These are phyloP conservation scores for Parotocinclus haroldoi DNA, from an alignment of 2,797 vertebrate genomes.

Conservation along the genomic window DNA sequence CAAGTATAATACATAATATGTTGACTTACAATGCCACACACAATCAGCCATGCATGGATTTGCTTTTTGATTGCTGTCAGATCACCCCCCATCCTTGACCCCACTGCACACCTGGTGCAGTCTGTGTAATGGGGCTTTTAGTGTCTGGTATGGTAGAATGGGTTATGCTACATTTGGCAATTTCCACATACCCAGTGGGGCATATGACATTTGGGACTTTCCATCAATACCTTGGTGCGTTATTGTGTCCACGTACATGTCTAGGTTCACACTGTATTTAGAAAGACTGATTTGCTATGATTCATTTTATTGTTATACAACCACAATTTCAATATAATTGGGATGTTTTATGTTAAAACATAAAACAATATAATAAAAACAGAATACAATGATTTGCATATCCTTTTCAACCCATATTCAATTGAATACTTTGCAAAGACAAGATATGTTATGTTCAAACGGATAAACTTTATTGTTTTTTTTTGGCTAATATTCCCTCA, in stretches of 20 bases:
- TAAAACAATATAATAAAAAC: too few relatives aligned
- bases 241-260: background rate
- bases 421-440: too few relatives aligned
- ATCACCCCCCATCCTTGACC: slow-evolving; percentile 21
- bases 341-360: too few relatives aligned
- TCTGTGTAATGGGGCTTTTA: slow-evolving; percentile 51
- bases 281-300: slow-evolving; percentile 22
- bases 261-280: slow-evolving; percentile 2
- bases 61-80: slow-evolving; percentile 21
- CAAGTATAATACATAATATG: background rate
- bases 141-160: slow-evolving; percentile 36
- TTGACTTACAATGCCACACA: background rate
- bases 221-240: background rate
- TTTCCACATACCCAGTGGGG: slow-evolving; percentile 30
- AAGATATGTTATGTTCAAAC: too few relatives aligned
- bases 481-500: too few relatives aligned
- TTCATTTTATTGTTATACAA: too few relatives aligned
- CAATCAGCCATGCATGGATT: slow-evolving; percentile 14
- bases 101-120: slow-evolving; percentile 28
- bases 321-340: too few relatives aligned
- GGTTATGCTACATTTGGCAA: slow-evolving; percentile 47
- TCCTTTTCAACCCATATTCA: too few relatives aligned
- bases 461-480: too few relatives aligned
- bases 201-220: slow-evolving; percentile 29
- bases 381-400: too few relatives aligned